Evolutionary conservation across 1,140 invertebrate species (phyloP).

Genomic region (Platyscapa corneri): DNA sequence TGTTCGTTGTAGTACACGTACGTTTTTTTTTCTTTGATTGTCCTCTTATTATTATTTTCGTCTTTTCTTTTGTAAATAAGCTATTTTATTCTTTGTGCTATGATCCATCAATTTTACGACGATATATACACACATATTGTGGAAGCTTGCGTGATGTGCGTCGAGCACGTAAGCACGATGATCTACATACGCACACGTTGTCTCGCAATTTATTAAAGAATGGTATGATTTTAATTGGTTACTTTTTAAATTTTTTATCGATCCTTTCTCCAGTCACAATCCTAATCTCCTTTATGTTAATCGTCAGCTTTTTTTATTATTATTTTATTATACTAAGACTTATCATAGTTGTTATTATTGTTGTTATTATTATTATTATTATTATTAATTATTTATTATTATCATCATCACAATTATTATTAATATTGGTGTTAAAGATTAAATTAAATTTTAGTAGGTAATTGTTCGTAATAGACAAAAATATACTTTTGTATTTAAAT

Average conservation of each 20-base stretch:
- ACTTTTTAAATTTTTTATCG: slow-evolving; percentile 47
- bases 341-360: background rate
- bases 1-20: slow-evolving; percentile 7
- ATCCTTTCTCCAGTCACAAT: background rate
- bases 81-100: slow-evolving; percentile 54
- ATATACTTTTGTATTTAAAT: background rate
- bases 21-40: slow-evolving; percentile 27
- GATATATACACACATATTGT: background rate
- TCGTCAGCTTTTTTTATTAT: background rate
- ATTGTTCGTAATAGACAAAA: background rate
- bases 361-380: background rate
- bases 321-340: background rate
- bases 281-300: background rate
- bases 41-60: slow-evolving; percentile 8
- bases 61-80: slow-evolving; percentile 51
- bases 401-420: background rate
- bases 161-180: slow-evolving; percentile 43
- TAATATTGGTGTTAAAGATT: no score
- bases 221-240: slow-evolving; percentile 63
- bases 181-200: slow-evolving; percentile 53
- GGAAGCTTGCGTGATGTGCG: background rate
- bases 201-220: slow-evolving; percentile 60
- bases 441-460: no score
- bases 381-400: background rate
- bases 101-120: slow-evolving; percentile 42